phyloP scores from a whole-genome alignment of 1,140 invertebrate genomes.

The Subanguina moxae region DNA sequence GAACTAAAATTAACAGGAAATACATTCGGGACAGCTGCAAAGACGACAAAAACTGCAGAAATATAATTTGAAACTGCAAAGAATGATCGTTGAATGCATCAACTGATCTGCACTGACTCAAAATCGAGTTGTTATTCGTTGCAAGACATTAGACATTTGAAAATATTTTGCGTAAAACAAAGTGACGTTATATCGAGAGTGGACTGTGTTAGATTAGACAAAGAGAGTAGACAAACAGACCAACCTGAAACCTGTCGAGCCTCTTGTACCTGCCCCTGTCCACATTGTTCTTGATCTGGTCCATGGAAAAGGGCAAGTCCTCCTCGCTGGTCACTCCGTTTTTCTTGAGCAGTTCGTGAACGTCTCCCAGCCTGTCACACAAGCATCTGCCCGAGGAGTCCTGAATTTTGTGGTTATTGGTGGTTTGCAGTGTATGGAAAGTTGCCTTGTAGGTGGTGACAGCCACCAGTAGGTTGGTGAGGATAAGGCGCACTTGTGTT shows the following conservation, averaged over 20 bases:
- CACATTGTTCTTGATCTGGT: conserved; percentile 64
- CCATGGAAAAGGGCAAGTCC: conserved; percentile 60
- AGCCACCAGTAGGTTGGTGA: conserved; percentile 83
- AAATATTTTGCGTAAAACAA: too few relatives aligned
- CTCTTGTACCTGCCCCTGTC: conserved; percentile 77
- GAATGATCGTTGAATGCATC: too few relatives aligned
- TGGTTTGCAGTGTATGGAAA: neutral
- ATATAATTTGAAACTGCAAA: too few relatives aligned
- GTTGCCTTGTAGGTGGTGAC: conserved; percentile 77
- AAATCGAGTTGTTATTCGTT: too few relatives aligned
- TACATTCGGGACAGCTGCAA: too few relatives aligned
- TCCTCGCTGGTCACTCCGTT: conserved; percentile 66
- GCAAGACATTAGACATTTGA: too few relatives aligned
- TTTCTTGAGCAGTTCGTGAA: conserved; percentile 80
- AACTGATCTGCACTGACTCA: too few relatives aligned
- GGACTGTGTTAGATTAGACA: too few relatives aligned
- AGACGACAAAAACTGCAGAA: too few relatives aligned
- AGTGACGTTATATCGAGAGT: too few relatives aligned
- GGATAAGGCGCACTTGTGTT: conserved; percentile 73
- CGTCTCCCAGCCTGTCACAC: conserved; percentile 87
- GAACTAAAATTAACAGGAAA: too few relatives aligned
- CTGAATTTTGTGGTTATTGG: neutral
- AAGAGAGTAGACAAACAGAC: conserved; percentile 88
- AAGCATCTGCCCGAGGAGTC: conserved; percentile 92
- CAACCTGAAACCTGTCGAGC: conserved; percentile 90